These are phyloP conservation scores for Ochotona curzoniae DNA, from an alignment of 2,113 vertebrate species.

Conservation along the genomic window DNA sequence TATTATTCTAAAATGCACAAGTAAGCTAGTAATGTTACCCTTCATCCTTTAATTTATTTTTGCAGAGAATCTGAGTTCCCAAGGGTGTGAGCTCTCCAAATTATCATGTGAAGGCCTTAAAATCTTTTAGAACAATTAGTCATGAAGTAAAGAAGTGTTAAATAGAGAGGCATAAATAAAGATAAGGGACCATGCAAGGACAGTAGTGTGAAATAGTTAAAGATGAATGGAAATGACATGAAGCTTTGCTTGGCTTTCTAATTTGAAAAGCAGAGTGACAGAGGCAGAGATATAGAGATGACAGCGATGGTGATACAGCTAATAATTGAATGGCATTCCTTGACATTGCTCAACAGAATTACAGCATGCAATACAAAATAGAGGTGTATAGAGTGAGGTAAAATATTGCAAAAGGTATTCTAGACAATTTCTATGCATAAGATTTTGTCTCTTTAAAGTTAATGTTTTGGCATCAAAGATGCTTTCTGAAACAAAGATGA, in stretches of 20 bases:
- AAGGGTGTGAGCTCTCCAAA: neutral
- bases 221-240: neutral
- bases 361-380: neutral
- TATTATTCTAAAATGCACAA: neutral
- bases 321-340: neutral
- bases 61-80: neutral
- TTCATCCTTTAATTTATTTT: constrained; percentile 17
- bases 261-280: too few species aligned
- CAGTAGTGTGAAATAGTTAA: neutral
- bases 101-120: neutral
- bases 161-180: neutral
- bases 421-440: neutral
- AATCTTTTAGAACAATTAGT: constrained; percentile 7
- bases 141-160: constrained; percentile 1
- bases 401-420: neutral
- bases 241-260: too few species aligned
- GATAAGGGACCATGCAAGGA: neutral
- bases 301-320: too few species aligned
- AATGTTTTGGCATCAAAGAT: neutral
- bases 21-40: neutral
- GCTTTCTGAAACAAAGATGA: constrained; percentile 29
- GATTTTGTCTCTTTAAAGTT: neutral
- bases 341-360: neutral
- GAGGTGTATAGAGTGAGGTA: neutral
- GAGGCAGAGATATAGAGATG: too few species aligned